These are phyloP conservation scores for Geococcyx californianus DNA, from an alignment of 2,113 vertebrate species.

Conservation along the genomic window DNA sequence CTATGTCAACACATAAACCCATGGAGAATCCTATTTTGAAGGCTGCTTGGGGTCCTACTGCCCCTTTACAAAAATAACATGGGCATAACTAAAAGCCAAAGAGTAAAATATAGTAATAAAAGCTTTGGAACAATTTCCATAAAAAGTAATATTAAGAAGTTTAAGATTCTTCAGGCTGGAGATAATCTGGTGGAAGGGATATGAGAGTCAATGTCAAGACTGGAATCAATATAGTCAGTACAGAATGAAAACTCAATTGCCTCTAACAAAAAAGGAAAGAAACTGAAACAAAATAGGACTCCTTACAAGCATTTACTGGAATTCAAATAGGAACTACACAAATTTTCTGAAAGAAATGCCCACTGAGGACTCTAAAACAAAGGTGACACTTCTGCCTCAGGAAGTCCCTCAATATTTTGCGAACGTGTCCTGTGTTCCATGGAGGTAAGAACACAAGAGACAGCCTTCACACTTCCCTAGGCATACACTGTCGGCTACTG, in stretches of 20 bases:
- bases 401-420: background rate
- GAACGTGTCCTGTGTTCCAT: background rate
- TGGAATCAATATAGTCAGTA: background rate
- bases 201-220: background rate
- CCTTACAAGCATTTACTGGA: background rate
- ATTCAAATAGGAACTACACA: background rate
- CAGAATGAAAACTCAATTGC: background rate
- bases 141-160: background rate
- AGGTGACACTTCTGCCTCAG: rapidly evolving
- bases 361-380: background rate
- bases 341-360: background rate
- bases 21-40: background rate
- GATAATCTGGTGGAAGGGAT: background rate
- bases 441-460: background rate
- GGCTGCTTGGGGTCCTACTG: background rate
- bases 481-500: background rate
- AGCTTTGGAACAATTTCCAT: background rate
- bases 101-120: background rate
- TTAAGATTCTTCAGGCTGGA: background rate
- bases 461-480: background rate
- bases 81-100: background rate
- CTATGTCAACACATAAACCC: background rate
- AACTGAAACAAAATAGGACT: background rate
- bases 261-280: background rate
- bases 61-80: background rate